Base-by-base conservation (phyloP, 1,140 invertebrate genomes). In the Eriosoma lanigerum region DNA sequence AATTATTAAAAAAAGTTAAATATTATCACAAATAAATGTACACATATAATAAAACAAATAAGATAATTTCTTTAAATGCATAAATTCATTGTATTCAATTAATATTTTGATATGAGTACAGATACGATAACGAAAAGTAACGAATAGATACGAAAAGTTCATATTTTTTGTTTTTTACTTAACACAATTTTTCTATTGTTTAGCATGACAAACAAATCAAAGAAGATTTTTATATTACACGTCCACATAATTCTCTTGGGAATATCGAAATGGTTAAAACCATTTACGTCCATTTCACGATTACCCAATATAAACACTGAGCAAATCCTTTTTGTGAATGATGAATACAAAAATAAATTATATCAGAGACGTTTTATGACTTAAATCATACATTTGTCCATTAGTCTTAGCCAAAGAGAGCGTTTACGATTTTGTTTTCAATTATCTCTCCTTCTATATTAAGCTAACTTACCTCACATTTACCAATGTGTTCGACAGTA, bases 191-290 rank as follows among this genome's bases (percentile, higher is more conserved):
- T 70, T 17, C 48, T 19, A 6, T 17, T 70, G 48, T 13, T 29
- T 70, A 46, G 46, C 46, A 70, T 13, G 15, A 1, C 6, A 10
- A 76, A 38, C 32, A 60, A 76, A 76, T 76, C 19, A n/a, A 56
- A 75, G 29, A 38, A 38, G 10, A 4, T 56, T 56, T 26, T 13
- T 38, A 44, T 48, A 76, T n/a, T n/a, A n/a, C n/a, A n/a, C n/a
- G n/a, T n/a, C 52, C 15, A 44, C 21, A 1, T 15, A 19, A 0
- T 21, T 76, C 73, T 48, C 73, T 24, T n/a, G 73, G 38, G 73
- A 60, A 76, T 60, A 58, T 46, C 8, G 24, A 78, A 78, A 62
- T 48, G 21, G 56, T 62, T 44, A 32, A 60, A 44, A 78, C 38
- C n/a, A 29, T 68, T 21, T 68, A 48, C 52, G n/a, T 46, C 15